Base-by-base conservation (phyloP, 2,113 vertebrate species). In the Octodon degus region DNA sequence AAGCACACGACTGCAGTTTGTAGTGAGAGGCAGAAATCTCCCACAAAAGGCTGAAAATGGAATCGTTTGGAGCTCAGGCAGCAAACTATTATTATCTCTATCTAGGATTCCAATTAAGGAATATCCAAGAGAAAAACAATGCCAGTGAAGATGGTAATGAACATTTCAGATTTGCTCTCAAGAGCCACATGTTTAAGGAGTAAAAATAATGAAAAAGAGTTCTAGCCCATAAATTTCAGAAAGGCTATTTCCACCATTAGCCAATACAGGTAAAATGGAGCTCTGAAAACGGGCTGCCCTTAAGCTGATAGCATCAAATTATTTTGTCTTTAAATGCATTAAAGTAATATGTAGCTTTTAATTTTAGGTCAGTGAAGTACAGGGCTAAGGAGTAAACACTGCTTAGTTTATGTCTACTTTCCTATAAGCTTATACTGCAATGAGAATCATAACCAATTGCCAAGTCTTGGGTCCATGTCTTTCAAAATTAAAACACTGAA, bases 91-190 rank as follows among this genome's bases (percentile, higher is more conserved):
- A 95, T 97, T 91, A 96, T 89, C 58, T 96, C 20, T 65, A 90
- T 81, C 27, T 77, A 94, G 63, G 65, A 96, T 96, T 95, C 89
- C 93, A 96, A 95, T 96, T 96, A 96, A 95, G 87, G 89, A 94
- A 96, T 97, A 93, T 95, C 74, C 65, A 86, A 91, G 86, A 95
- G 96, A 95, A 97, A 79, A 96, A 90, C 58, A 93, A 47, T 13
- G 50, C n/a, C 84, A 58, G 27, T 85, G 63, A 47, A 95, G 82
- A 93, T 58, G 83, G n/a, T 90, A 90, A 96, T 65, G 74, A 89
- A 63, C 80, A 89, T 79, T 96, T 93, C 22, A 85, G 83, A 95
- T 95, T 83, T 94, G 58, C 53, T 93, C 97, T 95, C 76, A 91
- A 93, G 85, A 67, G 43, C 62, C 96, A 19, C 30, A 87, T 58